phyloP scores from a whole-genome alignment of 2,888 invertebrate genomes.

The Psylliodes chrysocephalus region DNA sequence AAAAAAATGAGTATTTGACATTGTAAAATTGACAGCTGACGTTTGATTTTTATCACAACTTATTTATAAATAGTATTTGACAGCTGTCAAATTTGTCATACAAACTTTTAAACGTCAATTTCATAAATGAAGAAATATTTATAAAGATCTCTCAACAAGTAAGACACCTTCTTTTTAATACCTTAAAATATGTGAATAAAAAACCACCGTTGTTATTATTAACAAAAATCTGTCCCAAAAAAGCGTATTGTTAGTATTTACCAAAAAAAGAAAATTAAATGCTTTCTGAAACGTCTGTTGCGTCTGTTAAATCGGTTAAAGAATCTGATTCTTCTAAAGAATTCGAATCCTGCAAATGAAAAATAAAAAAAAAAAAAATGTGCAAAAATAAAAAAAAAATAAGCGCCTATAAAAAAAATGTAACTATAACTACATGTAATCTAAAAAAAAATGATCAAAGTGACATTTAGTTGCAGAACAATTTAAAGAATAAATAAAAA shows the following conservation, averaged over 20 bases:
- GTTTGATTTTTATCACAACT: too few species aligned
- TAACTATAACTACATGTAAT: neutral
- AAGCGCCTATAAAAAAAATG: neutral
- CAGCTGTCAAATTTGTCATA: too few species aligned
- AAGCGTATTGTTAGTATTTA: constrained; percentile 52
- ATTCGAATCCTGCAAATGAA: constrained; percentile 33
- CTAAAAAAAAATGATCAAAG: neutral
- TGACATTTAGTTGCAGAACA: neutral
- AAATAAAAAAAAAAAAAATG: constrained; percentile 21
- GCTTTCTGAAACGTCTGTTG: constrained; percentile 51
- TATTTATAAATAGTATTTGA: too few species aligned
- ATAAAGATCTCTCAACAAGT: neutral
- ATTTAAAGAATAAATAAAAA: constrained; percentile 41
- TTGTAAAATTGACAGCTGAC: too few species aligned
- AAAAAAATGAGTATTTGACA: too few species aligned
- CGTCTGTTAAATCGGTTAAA: constrained; percentile 50
- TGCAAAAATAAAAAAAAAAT: neutral
- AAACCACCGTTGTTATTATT: too few species aligned
- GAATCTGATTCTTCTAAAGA: constrained; percentile 55
- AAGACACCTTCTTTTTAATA: neutral
- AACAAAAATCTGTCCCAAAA: constrained; percentile 22
- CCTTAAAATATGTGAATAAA: constrained; percentile 19
- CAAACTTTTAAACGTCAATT: too few species aligned
- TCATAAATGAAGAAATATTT: too few species aligned
- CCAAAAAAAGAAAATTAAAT: constrained; percentile 46